Conservation (phyloP, 2,888 invertebrate species). For the Archips crataeganus region DNA sequence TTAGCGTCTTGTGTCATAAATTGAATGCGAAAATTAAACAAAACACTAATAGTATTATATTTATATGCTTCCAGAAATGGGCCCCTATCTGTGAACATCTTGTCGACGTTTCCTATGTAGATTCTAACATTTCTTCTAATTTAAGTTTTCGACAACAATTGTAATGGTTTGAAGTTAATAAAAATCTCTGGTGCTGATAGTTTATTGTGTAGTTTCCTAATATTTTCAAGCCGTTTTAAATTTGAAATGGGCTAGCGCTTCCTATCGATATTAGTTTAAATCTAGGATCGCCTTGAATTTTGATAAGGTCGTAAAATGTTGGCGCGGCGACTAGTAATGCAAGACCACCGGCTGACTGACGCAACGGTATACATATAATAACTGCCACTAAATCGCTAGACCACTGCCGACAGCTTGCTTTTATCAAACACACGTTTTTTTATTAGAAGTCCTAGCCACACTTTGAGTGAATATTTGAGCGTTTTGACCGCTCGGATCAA, state of each 20-base stretch:
- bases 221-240: constrained; percentile 17
- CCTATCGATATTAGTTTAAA: constrained; percentile 39
- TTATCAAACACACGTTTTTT: neutral
- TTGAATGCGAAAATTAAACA: too few relatives aligned
- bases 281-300: constrained; percentile 62
- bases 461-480: neutral
- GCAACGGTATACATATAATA: constrained; percentile 37
- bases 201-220: neutral
- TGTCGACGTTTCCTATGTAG: too few relatives aligned
- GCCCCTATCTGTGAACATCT: too few relatives aligned
- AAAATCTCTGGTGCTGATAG: too few relatives aligned
- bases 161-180: too few relatives aligned
- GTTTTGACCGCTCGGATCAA: too few relatives aligned
- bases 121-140: too few relatives aligned
- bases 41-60: too few relatives aligned
- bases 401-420: constrained; percentile 13
- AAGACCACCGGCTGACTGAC: constrained; percentile 42
- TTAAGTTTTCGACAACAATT: too few relatives aligned
- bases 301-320: constrained; percentile 64
- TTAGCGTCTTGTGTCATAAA: too few relatives aligned
- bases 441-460: neutral
- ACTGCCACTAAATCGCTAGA: constrained; percentile 27
- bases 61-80: too few relatives aligned
- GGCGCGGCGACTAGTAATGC: constrained; percentile 57
- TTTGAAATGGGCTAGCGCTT: constrained; percentile 33